These are phyloP conservation scores for Piscicola geometra DNA, from an alignment of 2,888 invertebrate genomes.

Conservation along the genomic window DNA sequence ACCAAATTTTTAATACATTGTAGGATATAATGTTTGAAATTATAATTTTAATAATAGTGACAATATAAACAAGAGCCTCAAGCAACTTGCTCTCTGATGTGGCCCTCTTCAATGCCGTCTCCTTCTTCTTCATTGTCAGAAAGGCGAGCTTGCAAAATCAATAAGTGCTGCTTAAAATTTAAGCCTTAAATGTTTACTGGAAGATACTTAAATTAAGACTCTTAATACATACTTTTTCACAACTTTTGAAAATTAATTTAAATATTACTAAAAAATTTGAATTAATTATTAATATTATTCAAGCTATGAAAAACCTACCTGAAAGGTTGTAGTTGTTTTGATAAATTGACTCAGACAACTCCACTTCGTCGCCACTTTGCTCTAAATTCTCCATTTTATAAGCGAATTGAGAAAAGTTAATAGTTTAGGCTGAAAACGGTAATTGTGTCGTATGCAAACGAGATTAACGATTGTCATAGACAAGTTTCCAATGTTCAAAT, in stretches of 20 bases:
- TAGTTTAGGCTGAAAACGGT: too few relatives aligned
- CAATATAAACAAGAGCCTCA: neutral
- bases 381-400: constrained; percentile 15
- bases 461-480: too few relatives aligned
- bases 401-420: too few relatives aligned
- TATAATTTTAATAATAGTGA: neutral
- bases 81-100: constrained; percentile 27
- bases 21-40: neutral
- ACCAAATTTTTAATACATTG: too few relatives aligned
- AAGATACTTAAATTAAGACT: neutral
- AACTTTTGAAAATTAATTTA: neutral
- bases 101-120: constrained; percentile 21
- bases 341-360: constrained; percentile 11
- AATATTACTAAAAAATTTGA: neutral
- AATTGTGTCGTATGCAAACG: too few relatives aligned
- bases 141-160: neutral
- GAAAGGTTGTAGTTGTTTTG: constrained; percentile 1
- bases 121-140: constrained; percentile 31
- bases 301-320: neutral
- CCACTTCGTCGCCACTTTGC: constrained; percentile 5
- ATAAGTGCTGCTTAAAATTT: too few relatives aligned
- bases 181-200: neutral
- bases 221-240: neutral
- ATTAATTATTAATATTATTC: too few relatives aligned
- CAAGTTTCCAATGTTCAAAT: too few relatives aligned